Conservation (phyloP, 2,888 invertebrate species). For the Marronus borbonicus region DNA sequence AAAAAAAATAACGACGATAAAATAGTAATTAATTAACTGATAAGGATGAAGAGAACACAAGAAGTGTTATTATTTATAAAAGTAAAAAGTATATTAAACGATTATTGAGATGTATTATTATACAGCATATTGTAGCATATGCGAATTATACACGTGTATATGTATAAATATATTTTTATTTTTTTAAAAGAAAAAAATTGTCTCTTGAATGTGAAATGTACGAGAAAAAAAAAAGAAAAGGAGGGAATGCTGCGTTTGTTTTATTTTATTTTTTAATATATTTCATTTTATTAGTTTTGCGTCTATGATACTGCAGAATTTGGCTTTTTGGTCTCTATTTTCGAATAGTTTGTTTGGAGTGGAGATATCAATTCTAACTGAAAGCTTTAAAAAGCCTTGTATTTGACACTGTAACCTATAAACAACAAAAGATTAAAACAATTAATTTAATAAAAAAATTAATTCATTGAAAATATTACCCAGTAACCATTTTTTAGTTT, state of each 20-base stretch:
- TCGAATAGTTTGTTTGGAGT: background rate
- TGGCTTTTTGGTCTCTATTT: background rate
- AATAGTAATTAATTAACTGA: conserved; percentile 21
- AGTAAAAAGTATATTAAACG: conserved; percentile 12
- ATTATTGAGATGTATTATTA: conserved; percentile 15
- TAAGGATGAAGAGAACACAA: conserved; percentile 6
- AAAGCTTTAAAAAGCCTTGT: background rate
- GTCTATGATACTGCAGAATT: background rate
- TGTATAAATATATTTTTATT: conserved; percentile 44
- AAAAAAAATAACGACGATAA: background rate
- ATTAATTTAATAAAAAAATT: too few species aligned
- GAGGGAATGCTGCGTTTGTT: background rate
- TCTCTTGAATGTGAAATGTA: conserved; percentile 8
- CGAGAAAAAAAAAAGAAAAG: background rate
- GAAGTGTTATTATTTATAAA: conserved; percentile 20
- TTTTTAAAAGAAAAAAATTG: conserved; percentile 29
- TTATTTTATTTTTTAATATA: conserved; percentile 3
- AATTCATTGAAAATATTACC: too few species aligned
- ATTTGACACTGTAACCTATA: too few species aligned
- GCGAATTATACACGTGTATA: background rate
- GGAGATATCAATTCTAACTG: background rate
- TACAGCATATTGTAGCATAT: conserved; percentile 18
- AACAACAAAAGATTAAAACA: too few species aligned
- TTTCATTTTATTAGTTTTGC: too few species aligned
- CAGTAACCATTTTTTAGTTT: too few species aligned